phyloP scores from a whole-genome alignment of 2,113 vertebrate species.

The Eidolon helvum region DNA sequence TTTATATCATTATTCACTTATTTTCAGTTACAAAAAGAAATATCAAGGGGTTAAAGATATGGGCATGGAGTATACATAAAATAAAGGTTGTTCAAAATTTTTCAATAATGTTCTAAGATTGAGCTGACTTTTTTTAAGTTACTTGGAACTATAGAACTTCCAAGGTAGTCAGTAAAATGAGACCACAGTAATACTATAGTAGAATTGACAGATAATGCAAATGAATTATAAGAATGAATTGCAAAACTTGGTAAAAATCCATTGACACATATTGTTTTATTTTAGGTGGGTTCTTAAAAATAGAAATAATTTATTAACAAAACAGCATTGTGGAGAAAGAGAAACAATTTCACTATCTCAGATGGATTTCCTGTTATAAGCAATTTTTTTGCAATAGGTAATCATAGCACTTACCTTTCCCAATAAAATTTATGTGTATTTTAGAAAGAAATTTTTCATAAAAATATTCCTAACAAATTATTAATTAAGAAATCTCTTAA shows the following conservation, averaged over 20 bases:
- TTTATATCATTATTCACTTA: neutral
- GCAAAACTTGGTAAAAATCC: neutral
- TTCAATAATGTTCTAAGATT: neutral
- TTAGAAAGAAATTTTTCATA: neutral
- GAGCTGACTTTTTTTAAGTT: neutral
- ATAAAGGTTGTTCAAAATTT: neutral
- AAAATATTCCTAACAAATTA: neutral
- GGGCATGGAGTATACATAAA: neutral
- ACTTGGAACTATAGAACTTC: neutral
- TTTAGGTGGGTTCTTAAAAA: neutral
- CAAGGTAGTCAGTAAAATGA: neutral
- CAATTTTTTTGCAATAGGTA: neutral
- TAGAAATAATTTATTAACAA: neutral
- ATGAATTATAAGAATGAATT: neutral
- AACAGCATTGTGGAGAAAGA: neutral
- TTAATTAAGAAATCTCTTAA: neutral
- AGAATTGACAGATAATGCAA: neutral
- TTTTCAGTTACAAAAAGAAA: neutral
- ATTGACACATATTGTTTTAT: neutral
- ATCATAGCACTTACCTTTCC: neutral
- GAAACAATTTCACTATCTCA: neutral
- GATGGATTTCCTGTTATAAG: neutral
- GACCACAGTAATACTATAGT: neutral
- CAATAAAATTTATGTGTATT: neutral
- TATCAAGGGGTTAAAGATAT: neutral